These are phyloP conservation scores for Oscheius sp. DNA, from an alignment of 1,140 invertebrate genomes.

Conservation along the genomic window DNA sequence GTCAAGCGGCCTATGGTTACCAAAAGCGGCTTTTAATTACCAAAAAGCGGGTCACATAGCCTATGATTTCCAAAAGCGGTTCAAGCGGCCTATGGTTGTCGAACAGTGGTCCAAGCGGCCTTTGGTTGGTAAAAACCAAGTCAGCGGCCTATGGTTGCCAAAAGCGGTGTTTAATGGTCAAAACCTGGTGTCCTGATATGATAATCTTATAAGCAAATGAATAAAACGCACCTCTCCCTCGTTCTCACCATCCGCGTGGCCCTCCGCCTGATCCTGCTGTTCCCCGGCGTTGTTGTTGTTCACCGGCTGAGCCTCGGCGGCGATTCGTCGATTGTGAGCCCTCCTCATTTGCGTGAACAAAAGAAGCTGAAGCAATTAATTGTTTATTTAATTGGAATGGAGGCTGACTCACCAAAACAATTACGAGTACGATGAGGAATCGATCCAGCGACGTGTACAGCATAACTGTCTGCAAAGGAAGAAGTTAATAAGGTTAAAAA, in stretches of 20 bases:
- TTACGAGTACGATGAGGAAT: neutral
- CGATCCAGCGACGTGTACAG: neutral
- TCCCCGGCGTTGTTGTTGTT: neutral
- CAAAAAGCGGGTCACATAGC: too few relatives aligned
- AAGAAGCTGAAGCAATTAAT: neutral
- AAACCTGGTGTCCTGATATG: too few relatives aligned
- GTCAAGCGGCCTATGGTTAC: too few relatives aligned
- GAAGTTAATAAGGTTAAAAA: neutral
- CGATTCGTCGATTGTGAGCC: neutral
- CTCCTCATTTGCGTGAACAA: neutral
- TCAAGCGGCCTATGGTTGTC: too few relatives aligned
- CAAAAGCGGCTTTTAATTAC: too few relatives aligned
- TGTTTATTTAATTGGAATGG: neutral
- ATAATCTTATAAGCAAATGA: too few relatives aligned
- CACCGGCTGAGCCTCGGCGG: neutral
- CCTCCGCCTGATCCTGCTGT: neutral
- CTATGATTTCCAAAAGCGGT: too few relatives aligned
- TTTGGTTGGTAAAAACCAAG: too few relatives aligned
- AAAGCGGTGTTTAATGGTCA: too few relatives aligned
- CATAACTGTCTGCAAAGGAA: neutral
- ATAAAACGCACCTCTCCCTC: too few relatives aligned
- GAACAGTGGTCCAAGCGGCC: too few relatives aligned
- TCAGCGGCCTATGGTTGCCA: too few relatives aligned
- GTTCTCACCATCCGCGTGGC: neutral
- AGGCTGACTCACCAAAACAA: neutral